Conservation (phyloP, 2,797 vertebrate species). For the Falco novaeseelandiae region DNA sequence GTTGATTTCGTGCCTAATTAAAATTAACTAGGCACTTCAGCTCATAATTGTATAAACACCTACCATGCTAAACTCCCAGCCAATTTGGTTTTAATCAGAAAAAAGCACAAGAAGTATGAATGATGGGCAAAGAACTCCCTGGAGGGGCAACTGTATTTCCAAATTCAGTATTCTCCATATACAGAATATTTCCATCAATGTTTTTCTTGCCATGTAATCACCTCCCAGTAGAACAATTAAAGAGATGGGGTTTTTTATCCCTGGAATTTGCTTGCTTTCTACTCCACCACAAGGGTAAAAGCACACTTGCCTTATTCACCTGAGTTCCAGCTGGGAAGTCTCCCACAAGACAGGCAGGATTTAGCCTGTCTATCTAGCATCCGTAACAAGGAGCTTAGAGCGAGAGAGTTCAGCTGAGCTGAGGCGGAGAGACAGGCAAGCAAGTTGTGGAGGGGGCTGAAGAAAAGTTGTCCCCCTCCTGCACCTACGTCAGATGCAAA, state of each 20-base stretch:
- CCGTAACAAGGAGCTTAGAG: conserved; percentile 15
- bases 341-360: background rate
- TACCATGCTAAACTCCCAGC: conserved; percentile 38
- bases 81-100: conserved; percentile 67
- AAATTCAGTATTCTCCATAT: conserved; percentile 55
- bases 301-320: background rate
- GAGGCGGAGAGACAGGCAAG: background rate
- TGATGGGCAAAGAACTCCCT: conserved; percentile 51
- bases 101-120: conserved; percentile 56
- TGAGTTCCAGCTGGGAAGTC: background rate
- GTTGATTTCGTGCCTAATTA: conserved; percentile 71
- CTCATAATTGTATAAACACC: conserved; percentile 66
- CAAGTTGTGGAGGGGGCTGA: background rate
- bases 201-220: conserved; percentile 73
- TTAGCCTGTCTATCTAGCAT: conserved; percentile 10
- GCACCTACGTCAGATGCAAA: background rate
- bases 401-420: background rate
- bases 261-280: conserved; percentile 25
- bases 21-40: conserved; percentile 71
- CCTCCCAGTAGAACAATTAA: conserved; percentile 78
- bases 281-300: conserved; percentile 13
- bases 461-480: background rate
- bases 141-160: conserved; percentile 38
- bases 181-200: conserved; percentile 57
- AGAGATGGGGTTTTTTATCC: background rate